Evolutionary conservation across 1,140 invertebrate genomes (phyloP).

Genomic region (Dreissena polymorpha): DNA sequence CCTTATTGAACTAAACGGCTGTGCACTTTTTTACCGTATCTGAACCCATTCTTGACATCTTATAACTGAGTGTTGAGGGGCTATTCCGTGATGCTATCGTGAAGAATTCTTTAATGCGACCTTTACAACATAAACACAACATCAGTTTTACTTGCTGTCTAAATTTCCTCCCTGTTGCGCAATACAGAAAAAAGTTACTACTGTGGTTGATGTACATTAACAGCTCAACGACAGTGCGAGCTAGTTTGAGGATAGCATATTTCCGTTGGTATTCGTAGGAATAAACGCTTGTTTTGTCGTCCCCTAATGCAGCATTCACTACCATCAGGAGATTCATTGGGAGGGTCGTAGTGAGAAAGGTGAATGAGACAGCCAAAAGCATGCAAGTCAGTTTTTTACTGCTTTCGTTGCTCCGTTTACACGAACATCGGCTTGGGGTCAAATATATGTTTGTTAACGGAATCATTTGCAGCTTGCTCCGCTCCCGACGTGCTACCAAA

Average conservation of each 20-base stretch:
- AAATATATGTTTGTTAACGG: background rate
- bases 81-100: too few relatives aligned
- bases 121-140: constrained; percentile 47
- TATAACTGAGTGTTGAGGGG: too few relatives aligned
- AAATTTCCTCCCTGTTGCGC: constrained; percentile 76
- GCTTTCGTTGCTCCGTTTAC: constrained; percentile 24
- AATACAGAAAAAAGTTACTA: constrained; percentile 79
- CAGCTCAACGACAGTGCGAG: constrained; percentile 65
- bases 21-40: too few relatives aligned
- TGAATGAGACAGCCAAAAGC: constrained; percentile 75
- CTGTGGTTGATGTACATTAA: constrained; percentile 79
- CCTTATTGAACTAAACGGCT: too few relatives aligned
- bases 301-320: too few relatives aligned
- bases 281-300: too few relatives aligned
- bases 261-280: too few relatives aligned
- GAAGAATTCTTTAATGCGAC: too few relatives aligned
- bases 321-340: constrained; percentile 68
- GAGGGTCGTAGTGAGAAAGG: constrained; percentile 76
- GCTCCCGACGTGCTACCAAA: constrained; percentile 36
- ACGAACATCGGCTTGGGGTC: background rate
- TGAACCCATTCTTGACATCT: too few relatives aligned
- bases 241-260: constrained; percentile 31
- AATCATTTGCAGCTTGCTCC: constrained; percentile 29
- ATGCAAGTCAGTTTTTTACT: constrained; percentile 69
- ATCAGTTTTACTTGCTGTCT: constrained; percentile 66